Evolutionary conservation across 2,888 invertebrate genomes (phyloP), one percentile per base, ranked within the genome.

Genomic region (Agelastica alni): DNA sequence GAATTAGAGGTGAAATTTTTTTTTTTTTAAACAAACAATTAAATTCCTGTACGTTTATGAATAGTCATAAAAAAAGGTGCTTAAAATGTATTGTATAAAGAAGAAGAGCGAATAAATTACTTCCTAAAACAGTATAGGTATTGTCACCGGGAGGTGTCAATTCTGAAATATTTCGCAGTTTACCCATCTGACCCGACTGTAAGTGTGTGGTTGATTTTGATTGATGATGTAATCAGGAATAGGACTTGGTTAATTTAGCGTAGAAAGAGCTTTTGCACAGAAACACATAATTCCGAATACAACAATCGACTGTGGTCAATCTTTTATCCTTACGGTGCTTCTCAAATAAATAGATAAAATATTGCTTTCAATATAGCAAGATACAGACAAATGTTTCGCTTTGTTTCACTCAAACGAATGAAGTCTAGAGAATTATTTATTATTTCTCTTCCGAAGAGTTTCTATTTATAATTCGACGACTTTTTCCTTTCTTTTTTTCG

Each of bases 181-280:
- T 32, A 47, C 52, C 57, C 32, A 47, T 39, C 47, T 46, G 45
- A 55, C 58, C 51, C 55, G 26, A 48, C 36, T 39, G 52, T 42
- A 44, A 58, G 68, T 66, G 66, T 69, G 69, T 61, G 67, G 68
- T 66, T 68, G 68, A 69, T 69, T 70, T 70, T 71, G 71, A 70
- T 70, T 64, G 69, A 71, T 71, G 67, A 63, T 56, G 67, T 69
- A 70, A 70, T 70, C 70, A 68, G 68, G 67, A 63, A 68, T 64
- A 67, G 64, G 62, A 64, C 64, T 64, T n/a, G 58, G 64, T 60
- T 65, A 64, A 64, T 66, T 65, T 65, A 67, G 60, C 61, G 63
- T 64, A 62, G 62, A 64, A 36, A 62, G 61, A 64, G 63, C 58
- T 61, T 65, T 61, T 61, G 59, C 65, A 64, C 63, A 63, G 63